Percentiles rank a stretch among this genome's conserved stretches.
phyloP scores from a whole-genome alignment of 2,888 invertebrate genomes.

The Ditula angustiorana region DNA sequence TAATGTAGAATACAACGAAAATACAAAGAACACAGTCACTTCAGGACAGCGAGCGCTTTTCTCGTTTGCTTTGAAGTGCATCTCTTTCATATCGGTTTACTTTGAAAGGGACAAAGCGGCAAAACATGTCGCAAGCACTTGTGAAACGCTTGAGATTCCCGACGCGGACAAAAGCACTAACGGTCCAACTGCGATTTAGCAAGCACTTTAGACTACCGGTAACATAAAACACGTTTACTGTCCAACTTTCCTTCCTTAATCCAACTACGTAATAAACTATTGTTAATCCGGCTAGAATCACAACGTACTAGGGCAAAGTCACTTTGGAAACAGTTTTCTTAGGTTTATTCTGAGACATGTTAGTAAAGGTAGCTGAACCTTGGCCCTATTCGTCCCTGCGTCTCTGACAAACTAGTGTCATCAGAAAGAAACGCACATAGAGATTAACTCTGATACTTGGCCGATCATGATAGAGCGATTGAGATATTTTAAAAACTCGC shows the following conservation, averaged over 20 bases:
- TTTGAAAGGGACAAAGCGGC: background rate
- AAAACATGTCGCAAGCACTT: background rate
- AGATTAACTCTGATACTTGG: no score
- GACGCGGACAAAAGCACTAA: conserved; percentile 10
- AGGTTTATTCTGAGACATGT: background rate
- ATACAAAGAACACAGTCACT: background rate
- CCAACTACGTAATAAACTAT: conserved; percentile 34
- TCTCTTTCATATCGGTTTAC: background rate
- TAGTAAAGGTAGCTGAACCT: background rate
- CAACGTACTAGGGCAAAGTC: background rate
- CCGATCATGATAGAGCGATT: no score
- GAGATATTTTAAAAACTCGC: no score
- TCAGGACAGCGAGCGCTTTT: background rate
- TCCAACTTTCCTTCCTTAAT: conserved; percentile 35
- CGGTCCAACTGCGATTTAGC: conserved; percentile 25
- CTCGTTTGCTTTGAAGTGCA: no score
- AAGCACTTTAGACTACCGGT: conserved; percentile 29
- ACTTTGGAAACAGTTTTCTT: background rate
- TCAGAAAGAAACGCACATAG: no score
- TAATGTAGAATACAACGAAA: no score
- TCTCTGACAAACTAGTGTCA: no score
- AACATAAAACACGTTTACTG: conserved; percentile 36
- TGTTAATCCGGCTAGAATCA: conserved; percentile 30
- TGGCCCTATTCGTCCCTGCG: no score
- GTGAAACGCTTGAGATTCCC: background rate